Percentiles rank a stretch among this genome's conserved stretches.
These are phyloP conservation scores for Theocolax elegans DNA, from an alignment of 1,140 invertebrate genomes.

Conservation along the genomic window DNA sequence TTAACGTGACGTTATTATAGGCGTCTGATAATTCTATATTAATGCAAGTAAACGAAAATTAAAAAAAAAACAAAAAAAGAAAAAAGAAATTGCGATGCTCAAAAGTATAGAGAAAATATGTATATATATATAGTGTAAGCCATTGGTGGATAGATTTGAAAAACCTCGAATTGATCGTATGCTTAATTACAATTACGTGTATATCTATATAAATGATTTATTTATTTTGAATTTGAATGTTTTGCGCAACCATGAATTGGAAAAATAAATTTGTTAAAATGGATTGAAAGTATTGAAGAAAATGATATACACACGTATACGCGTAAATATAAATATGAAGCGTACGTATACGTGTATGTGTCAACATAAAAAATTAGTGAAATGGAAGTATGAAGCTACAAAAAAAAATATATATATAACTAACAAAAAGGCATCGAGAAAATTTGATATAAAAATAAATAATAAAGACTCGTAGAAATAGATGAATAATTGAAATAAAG, in stretches of 20 bases:
- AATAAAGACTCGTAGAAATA: slow-evolving; percentile 45
- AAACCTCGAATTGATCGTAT: too few species aligned
- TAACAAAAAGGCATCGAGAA: slow-evolving; percentile 48
- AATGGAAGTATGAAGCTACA: slow-evolving; percentile 49
- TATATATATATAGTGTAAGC: too few species aligned
- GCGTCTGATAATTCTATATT: slow-evolving; percentile 56
- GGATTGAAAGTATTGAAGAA: slow-evolving; percentile 46
- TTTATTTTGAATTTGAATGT: too few species aligned
- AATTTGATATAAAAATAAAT: slow-evolving; percentile 50
- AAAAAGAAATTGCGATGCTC: too few species aligned
- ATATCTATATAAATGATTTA: too few species aligned
- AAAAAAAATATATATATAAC: too few species aligned
- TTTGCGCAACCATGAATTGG: slow-evolving; percentile 56
- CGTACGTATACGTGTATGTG: slow-evolving; percentile 27
- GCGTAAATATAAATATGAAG: too few species aligned
- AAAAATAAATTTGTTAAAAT: slow-evolving; percentile 49
- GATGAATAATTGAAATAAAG: slow-evolving; percentile 28
- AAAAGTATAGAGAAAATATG: slow-evolving; percentile 56
- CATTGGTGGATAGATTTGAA: too few species aligned
- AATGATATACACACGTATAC: too few species aligned
- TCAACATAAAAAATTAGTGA: slow-evolving; percentile 47
- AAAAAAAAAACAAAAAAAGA: too few species aligned
- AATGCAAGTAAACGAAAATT: slow-evolving; percentile 60
- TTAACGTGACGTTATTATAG: slow-evolving; percentile 57
- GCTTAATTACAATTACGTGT: too few species aligned